Evolutionary conservation across 2,113 vertebrate species (phyloP).

Genomic region (Buteo buteo): DNA sequence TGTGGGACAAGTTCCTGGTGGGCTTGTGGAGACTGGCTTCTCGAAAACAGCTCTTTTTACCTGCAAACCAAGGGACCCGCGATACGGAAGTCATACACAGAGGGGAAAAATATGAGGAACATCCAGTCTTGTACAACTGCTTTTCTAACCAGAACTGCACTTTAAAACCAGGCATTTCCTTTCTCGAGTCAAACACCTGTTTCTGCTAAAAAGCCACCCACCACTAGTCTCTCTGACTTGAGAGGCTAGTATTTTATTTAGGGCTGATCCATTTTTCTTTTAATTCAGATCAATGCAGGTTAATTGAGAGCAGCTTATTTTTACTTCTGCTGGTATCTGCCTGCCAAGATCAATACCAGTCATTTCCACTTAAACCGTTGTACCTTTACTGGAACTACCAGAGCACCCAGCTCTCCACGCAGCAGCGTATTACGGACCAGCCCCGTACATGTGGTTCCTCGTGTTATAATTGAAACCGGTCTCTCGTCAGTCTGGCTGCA

Average conservation of each 20-base stretch:
- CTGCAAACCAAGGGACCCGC: neutral
- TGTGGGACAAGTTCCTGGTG: neutral
- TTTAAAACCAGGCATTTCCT: neutral
- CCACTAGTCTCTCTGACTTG: neutral
- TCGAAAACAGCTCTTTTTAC: neutral
- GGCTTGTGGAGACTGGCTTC: neutral
- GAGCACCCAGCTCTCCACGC: neutral
- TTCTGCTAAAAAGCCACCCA: neutral
- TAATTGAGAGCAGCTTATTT: slow-evolving; percentile 72
- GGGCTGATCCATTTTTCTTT: slow-evolving; percentile 56
- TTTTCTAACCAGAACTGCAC: neutral
- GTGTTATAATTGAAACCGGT: neutral
- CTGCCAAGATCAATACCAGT: slow-evolving; percentile 67
- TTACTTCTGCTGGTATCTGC: slow-evolving; percentile 58
- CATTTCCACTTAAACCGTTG: slow-evolving; percentile 66
- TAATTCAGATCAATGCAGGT: slow-evolving; percentile 69
- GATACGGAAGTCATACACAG: neutral
- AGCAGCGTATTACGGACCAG: neutral
- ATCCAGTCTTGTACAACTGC: neutral
- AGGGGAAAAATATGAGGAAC: neutral
- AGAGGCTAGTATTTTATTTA: slow-evolving; percentile 1
- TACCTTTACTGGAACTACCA: slow-evolving; percentile 65
- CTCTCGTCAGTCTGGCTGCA: slow-evolving; percentile 10
- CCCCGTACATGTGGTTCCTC: neutral
- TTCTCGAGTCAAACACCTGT: neutral